phyloP scores from a whole-genome alignment of 1,140 invertebrate species.

The Oryzaephilus surinamensis region DNA sequence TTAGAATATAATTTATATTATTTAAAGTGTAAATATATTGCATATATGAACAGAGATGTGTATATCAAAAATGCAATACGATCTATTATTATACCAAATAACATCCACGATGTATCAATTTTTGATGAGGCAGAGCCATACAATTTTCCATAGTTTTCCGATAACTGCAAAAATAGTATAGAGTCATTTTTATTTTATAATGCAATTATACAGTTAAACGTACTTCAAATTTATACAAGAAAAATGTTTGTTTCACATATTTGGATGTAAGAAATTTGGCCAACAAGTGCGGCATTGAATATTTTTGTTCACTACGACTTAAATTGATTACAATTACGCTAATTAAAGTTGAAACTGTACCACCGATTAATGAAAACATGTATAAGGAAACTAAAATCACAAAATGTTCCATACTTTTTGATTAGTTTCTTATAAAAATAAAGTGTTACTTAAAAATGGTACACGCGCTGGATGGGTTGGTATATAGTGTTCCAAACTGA shows the following conservation, averaged over 20 bases:
- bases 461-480: constrained; percentile 23
- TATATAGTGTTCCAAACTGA: constrained; percentile 20
- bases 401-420: constrained; percentile 7
- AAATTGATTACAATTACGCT: constrained; percentile 27
- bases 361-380: constrained; percentile 19
- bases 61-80: constrained; percentile 22
- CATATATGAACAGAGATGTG: too few relatives aligned
- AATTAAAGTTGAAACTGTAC: constrained; percentile 19
- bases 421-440: constrained; percentile 3
- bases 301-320: constrained; percentile 17
- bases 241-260: constrained; percentile 18
- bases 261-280: constrained; percentile 19
- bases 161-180: constrained; percentile 20
- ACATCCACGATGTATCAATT: constrained; percentile 23
- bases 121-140: constrained; percentile 10
- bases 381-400: constrained; percentile 27
- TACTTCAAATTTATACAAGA: constrained; percentile 20
- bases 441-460: constrained; percentile 26
- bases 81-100: constrained; percentile 26
- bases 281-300: constrained; percentile 18
- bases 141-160: constrained; percentile 25
- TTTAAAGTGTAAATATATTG: too few relatives aligned
- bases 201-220: neutral
- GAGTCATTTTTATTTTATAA: constrained; percentile 4
- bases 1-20: too few relatives aligned